A percentile compares a stretch with the other conserved stretches of the same genome.
These are phyloP conservation scores for Ptychobarbus kaznakovi DNA, from an alignment of 2,797 vertebrate genomes.

Conservation along the genomic window DNA sequence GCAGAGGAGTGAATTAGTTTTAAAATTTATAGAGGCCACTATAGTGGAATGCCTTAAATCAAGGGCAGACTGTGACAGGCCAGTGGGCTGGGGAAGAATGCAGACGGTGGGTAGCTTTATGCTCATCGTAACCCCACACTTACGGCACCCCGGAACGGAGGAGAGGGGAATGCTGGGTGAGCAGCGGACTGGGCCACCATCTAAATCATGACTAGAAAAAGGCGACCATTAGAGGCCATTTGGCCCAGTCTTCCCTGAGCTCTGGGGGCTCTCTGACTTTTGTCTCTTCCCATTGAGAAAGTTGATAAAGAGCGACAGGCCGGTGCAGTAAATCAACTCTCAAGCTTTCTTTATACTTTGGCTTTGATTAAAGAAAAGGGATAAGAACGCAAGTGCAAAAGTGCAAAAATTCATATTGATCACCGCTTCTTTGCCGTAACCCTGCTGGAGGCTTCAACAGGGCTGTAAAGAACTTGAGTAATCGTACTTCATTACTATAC, in stretches of 20 bases:
- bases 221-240: constrained; percentile 90
- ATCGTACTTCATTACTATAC: constrained; percentile 30
- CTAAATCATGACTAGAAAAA: constrained; percentile 96
- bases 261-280: constrained; percentile 88
- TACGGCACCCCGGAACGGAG: constrained; percentile 84
- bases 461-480: constrained; percentile 34
- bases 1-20: constrained; percentile 92
- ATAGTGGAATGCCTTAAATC: constrained; percentile 91
- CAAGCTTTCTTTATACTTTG: constrained; percentile 85
- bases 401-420: constrained; percentile 79
- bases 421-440: constrained; percentile 71
- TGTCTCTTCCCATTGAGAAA: constrained; percentile 90
- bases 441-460: constrained; percentile 61
- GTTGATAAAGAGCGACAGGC: constrained; percentile 94
- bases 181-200: constrained; percentile 82
- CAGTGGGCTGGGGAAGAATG: constrained; percentile 86
- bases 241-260: constrained; percentile 89
- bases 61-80: constrained; percentile 91
- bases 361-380: constrained; percentile 66
- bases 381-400: constrained; percentile 76
- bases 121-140: constrained; percentile 87
- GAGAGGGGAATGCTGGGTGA: constrained; percentile 73
- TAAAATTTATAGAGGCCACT: constrained; percentile 93
- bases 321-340: constrained; percentile 90
- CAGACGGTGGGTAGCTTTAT: constrained; percentile 85